phyloP scores from a whole-genome alignment of 2,888 invertebrate genomes.

The Tupiocoris notatus region DNA sequence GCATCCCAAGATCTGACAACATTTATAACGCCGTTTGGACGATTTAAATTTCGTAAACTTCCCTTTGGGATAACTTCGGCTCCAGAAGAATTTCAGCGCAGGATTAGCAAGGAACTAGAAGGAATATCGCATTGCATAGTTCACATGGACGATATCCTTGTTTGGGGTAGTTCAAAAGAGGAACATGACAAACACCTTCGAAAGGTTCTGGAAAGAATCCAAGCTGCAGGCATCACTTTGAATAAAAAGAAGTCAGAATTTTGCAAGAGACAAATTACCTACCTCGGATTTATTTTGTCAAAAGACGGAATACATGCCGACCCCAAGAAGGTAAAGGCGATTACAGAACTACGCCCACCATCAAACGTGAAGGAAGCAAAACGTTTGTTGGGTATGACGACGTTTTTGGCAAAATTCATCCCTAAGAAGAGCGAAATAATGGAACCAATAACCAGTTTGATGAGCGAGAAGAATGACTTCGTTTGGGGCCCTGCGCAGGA shows the following conservation, averaged over 20 bases:
- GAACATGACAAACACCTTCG: constrained; percentile 30
- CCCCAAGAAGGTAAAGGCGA: constrained; percentile 43
- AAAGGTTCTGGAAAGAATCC: constrained; percentile 10
- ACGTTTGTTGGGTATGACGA: too few species aligned
- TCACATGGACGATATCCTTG: too few species aligned
- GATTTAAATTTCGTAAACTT: constrained; percentile 47
- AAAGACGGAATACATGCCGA: constrained; percentile 43
- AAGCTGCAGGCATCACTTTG: constrained; percentile 12
- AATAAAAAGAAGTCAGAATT: constrained; percentile 25
- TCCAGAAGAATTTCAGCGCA: constrained; percentile 45
- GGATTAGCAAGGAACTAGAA: constrained; percentile 44
- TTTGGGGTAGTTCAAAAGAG: constrained; percentile 32
- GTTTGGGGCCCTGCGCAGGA: constrained; percentile 25
- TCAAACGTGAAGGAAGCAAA: too few species aligned
- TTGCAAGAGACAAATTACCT: too few species aligned
- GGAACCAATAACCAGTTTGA: constrained; percentile 9
- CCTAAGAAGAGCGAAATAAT: too few species aligned
- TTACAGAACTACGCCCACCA: too few species aligned
- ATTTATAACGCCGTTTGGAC: constrained; percentile 49
- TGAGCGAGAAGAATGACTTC: constrained; percentile 36
- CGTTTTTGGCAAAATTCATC: too few species aligned
- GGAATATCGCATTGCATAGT: constrained; percentile 27
- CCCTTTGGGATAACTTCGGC: too few species aligned
- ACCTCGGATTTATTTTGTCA: constrained; percentile 48
- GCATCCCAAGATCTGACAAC: constrained; percentile 47